phyloP scores from a whole-genome alignment of 2,888 invertebrate species.

The Synanthedon andrenaeformis region DNA sequence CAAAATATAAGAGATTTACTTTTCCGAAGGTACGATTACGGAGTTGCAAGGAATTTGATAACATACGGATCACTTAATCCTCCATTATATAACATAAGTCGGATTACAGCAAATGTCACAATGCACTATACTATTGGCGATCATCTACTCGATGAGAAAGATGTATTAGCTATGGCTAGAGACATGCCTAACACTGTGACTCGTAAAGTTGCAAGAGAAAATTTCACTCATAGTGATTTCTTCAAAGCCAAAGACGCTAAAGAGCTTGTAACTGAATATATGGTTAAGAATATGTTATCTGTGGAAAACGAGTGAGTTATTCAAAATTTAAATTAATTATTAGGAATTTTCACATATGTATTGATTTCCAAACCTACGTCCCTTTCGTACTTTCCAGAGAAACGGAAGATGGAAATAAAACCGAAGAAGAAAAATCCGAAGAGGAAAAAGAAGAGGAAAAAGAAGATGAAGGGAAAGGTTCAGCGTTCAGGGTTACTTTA shows the following conservation, averaged over 20 bases:
- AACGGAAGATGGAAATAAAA: background rate
- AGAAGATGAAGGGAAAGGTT: background rate
- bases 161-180: slow-evolving; percentile 34
- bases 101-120: slow-evolving; percentile 28
- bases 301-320: background rate
- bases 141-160: slow-evolving; percentile 28
- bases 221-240: slow-evolving; percentile 36
- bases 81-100: slow-evolving; percentile 31
- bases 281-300: slow-evolving; percentile 23
- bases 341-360: too few species aligned
- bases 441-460: background rate
- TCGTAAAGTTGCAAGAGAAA: slow-evolving; percentile 30
- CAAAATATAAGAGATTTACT: slow-evolving; percentile 38
- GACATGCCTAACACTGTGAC: slow-evolving; percentile 33
- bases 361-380: too few species aligned
- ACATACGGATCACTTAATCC: slow-evolving; percentile 26
- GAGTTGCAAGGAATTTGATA: slow-evolving; percentile 18
- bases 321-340: too few species aligned
- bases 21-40: slow-evolving; percentile 39
- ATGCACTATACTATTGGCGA: slow-evolving; percentile 43
- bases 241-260: slow-evolving; percentile 27
- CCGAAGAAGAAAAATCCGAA: background rate
- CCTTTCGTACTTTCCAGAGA: too few species aligned
- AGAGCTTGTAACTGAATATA: slow-evolving; percentile 34
- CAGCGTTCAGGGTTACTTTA: background rate